A percentile compares a stretch with the other conserved stretches of the same genome.
These are phyloP conservation scores for Hirtodrosophila histrioides DNA, from an alignment of 2,888 invertebrate species.

Conservation along the genomic window DNA sequence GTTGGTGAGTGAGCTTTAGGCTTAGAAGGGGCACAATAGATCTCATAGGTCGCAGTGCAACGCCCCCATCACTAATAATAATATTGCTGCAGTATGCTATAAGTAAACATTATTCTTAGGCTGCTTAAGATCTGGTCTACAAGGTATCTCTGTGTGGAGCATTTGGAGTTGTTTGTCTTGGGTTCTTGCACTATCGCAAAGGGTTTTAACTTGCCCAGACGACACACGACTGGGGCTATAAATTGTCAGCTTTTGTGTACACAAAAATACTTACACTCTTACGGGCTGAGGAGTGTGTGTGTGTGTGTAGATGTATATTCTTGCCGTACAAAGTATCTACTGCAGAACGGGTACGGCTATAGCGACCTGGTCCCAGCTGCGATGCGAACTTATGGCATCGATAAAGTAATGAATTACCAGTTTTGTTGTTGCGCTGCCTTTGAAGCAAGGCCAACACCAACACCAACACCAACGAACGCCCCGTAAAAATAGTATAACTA, in stretches of 20 bases:
- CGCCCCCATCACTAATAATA: too few species aligned
- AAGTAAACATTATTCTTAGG: too few species aligned
- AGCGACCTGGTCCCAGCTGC: constrained; percentile 74
- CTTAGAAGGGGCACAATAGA: too few species aligned
- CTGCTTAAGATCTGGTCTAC: too few species aligned
- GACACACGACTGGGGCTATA: constrained; percentile 60
- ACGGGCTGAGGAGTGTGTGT: constrained; percentile 6
- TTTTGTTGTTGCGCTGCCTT: constrained; percentile 30
- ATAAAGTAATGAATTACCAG: constrained; percentile 82
- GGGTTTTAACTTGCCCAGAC: constrained; percentile 53
- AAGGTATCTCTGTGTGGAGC: too few species aligned
- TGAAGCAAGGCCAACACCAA: constrained; percentile 8
- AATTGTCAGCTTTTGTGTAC: constrained; percentile 77
- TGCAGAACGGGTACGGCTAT: neutral
- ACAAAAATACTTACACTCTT: constrained; percentile 51
- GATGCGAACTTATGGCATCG: constrained; percentile 73
- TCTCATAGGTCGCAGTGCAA: too few species aligned
- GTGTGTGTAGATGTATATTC: constrained; percentile 1
- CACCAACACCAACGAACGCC: constrained; percentile 2
- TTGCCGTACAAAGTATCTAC: constrained; percentile 12
- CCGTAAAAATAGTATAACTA: constrained; percentile 60
- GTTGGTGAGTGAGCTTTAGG: too few species aligned
- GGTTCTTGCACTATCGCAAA: constrained; percentile 29
- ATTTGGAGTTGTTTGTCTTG: neutral
- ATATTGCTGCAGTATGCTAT: too few species aligned